Conservation (phyloP, 1,140 invertebrate species). For the Varroa destructor region DNA sequence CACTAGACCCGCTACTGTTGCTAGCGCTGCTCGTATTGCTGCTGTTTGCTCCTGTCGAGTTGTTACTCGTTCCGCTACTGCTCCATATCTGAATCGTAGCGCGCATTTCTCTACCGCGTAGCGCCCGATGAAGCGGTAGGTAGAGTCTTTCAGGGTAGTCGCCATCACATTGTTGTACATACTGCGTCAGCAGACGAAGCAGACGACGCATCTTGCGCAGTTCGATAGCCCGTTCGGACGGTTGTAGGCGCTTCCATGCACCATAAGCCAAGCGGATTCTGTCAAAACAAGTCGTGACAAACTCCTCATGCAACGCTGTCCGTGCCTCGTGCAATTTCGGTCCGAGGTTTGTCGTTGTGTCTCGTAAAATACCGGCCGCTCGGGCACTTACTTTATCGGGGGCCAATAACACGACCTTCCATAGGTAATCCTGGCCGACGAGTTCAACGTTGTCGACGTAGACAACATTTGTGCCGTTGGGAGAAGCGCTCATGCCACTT, state of each 20-base stretch:
- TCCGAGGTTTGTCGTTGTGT: constrained; percentile 84
- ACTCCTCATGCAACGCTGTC: constrained; percentile 72
- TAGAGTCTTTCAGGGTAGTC: constrained; percentile 55
- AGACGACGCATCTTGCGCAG: constrained; percentile 68
- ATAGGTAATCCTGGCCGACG: constrained; percentile 89
- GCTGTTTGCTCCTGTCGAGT: constrained; percentile 47
- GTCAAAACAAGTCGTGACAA: constrained; percentile 74
- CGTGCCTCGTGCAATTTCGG: constrained; percentile 61
- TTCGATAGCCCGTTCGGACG: constrained; percentile 56
- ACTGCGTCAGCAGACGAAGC: constrained; percentile 83
- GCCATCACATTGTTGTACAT: constrained; percentile 86
- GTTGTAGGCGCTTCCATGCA: constrained; percentile 45
- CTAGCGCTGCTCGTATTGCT: constrained; percentile 47
- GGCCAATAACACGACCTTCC: constrained; percentile 77
- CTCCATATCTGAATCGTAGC: constrained; percentile 76
- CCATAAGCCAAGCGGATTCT: constrained; percentile 66
- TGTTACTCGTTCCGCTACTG: neutral
- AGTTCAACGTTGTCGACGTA: constrained; percentile 53
- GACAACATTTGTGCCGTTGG: neutral
- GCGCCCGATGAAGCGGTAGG: constrained; percentile 50
- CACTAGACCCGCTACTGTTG: constrained; percentile 54
- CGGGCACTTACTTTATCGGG: constrained; percentile 78
- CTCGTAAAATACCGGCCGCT: constrained; percentile 77
- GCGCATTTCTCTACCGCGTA: constrained; percentile 72
- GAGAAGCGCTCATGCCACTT: constrained; percentile 33